phyloP scores from a whole-genome alignment of 2,888 invertebrate species.

The Monoplex corrugatus region DNA sequence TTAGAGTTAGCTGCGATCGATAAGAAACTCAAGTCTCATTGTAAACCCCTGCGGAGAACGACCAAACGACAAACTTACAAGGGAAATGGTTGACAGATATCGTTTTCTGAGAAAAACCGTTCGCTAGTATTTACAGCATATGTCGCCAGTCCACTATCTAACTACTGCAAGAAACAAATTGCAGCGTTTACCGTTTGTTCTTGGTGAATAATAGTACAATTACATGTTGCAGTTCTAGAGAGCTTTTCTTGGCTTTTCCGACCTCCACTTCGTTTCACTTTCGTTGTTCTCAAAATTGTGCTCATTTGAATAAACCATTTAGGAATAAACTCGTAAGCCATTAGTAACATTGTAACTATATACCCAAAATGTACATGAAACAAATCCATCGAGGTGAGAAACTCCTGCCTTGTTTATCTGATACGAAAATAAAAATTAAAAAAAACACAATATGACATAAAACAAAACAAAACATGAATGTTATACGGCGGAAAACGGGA shows the following conservation, averaged over 20 bases:
- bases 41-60: not conserved
- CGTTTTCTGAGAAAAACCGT: no score
- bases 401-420: no score
- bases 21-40: constrained; percentile 44
- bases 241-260: not conserved
- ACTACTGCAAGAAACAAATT: not conserved
- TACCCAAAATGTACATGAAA: no score
- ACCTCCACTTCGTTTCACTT: constrained; percentile 28
- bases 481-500: no score
- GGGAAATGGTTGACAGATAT: constrained; percentile 27
- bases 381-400: no score
- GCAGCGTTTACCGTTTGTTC: not conserved
- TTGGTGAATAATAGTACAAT: not conserved
- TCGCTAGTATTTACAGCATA: no score
- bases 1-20: constrained; percentile 39
- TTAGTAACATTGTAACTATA: no score
- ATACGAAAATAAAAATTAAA: no score
- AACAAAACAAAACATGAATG: no score
- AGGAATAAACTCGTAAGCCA: constrained; percentile 8
- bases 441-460: no score
- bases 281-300: constrained; percentile 36
- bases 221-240: not conserved
- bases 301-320: not conserved
- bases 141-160: not conserved
- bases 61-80: not conserved